phyloP scores from a whole-genome alignment of 1,140 invertebrate genomes.

The Nomia melanderi region DNA sequence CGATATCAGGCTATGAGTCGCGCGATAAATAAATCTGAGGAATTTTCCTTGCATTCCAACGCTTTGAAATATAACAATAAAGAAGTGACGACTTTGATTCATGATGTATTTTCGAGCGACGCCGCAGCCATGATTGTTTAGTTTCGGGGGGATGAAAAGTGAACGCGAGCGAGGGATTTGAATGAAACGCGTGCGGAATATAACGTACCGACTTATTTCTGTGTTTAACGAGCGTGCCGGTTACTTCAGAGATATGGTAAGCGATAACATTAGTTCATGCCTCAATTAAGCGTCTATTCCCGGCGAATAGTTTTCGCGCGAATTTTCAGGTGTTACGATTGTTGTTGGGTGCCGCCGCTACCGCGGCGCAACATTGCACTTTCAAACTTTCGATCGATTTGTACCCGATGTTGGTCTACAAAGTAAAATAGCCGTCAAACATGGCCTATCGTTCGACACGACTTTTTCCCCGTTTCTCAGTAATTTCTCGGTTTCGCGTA shows the following conservation, averaged over 20 bases:
- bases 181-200: slow-evolving; percentile 52
- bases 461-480: background rate
- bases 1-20: background rate
- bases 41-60: background rate
- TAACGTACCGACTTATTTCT: slow-evolving; percentile 34
- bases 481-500: background rate
- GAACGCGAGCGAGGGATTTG: slow-evolving; percentile 58
- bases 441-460: background rate
- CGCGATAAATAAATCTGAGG: background rate
- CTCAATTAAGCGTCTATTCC: background rate
- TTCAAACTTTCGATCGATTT: slow-evolving; percentile 50
- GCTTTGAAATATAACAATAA: background rate
- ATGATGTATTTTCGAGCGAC: slow-evolving; percentile 52
- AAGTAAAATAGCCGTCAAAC: background rate
- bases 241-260: slow-evolving; percentile 59
- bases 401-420: background rate
- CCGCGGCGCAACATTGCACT: slow-evolving; percentile 48
- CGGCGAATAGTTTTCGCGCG: slow-evolving; percentile 59
- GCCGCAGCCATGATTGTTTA: slow-evolving; percentile 66
- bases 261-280: slow-evolving; percentile 7
- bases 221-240: slow-evolving; percentile 32
- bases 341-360: slow-evolving; percentile 33
- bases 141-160: slow-evolving; percentile 62
- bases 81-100: slow-evolving; percentile 25
- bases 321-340: slow-evolving; percentile 52